phyloP scores from a whole-genome alignment of 2,113 vertebrate genomes.

The Sisor rabdophorus region DNA sequence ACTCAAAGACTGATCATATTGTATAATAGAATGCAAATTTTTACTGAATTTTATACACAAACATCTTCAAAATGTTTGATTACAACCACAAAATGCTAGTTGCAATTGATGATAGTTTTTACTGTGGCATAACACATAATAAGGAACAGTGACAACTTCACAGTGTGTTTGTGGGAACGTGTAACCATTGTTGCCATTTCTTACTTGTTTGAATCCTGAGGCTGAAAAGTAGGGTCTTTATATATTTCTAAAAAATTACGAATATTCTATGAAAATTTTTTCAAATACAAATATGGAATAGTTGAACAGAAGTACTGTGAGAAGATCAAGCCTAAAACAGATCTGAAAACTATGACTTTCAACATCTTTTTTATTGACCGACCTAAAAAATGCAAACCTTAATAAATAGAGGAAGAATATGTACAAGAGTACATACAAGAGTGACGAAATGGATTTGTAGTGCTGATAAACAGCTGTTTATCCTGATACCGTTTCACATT shows the following conservation, averaged over 20 bases:
- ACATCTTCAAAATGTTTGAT: too few species aligned
- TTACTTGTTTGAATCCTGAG: background rate
- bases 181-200: background rate
- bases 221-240: background rate
- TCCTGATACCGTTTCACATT: background rate
- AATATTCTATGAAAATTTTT: too few species aligned
- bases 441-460: conserved; percentile 5
- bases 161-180: too few species aligned
- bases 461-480: conserved; percentile 16
- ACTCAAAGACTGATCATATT: too few species aligned
- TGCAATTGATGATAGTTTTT: too few species aligned
- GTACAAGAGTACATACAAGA: too few species aligned
- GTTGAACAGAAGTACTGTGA: background rate
- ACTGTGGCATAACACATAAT: too few species aligned
- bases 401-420: conserved; percentile 3
- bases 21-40: too few species aligned
- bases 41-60: too few species aligned
- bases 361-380: background rate
- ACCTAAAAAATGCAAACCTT: conserved; percentile 3
- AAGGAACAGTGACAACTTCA: too few species aligned
- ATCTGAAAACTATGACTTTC: too few species aligned
- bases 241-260: background rate
- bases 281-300: background rate
- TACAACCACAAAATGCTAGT: too few species aligned
- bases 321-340: background rate